phyloP scores from a whole-genome alignment of 1,140 invertebrate genomes.

The Bombus balteatus region DNA sequence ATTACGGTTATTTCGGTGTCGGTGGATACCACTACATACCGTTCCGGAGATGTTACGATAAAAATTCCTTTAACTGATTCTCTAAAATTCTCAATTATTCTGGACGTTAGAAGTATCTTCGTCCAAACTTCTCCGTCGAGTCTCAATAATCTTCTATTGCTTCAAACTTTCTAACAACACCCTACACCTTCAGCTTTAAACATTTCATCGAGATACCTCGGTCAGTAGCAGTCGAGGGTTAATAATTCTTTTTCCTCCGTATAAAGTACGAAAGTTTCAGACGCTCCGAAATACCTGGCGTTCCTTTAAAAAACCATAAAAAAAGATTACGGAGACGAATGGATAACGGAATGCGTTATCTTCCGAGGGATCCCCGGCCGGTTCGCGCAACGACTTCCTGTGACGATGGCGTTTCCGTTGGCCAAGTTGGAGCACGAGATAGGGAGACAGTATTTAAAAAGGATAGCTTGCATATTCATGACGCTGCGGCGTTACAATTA shows the following conservation, averaged over 20 bases:
- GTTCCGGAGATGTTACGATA: too few relatives aligned
- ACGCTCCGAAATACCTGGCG: not conserved
- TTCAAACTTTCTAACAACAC: too few relatives aligned
- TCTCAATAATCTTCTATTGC: too few relatives aligned
- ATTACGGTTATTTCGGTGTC: too few relatives aligned
- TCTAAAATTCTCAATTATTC: too few relatives aligned
- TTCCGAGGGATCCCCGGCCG: conserved; percentile 13
- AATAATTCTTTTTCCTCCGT: not conserved
- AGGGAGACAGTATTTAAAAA: conserved; percentile 55
- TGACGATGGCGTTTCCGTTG: not conserved
- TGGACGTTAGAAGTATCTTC: too few relatives aligned
- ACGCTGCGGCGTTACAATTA: conserved; percentile 43
- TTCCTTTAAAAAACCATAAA: not conserved
- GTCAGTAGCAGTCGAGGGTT: not conserved
- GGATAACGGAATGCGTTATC: conserved; percentile 55
- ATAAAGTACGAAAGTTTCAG: not conserved
- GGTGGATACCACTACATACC: too few relatives aligned
- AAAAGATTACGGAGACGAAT: conserved; percentile 35
- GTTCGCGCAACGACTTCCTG: not conserved
- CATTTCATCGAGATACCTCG: not conserved
- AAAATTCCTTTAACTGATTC: too few relatives aligned
- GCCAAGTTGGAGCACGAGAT: not conserved
- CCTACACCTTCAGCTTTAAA: not conserved
- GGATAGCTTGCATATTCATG: conserved; percentile 65
- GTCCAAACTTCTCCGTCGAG: too few relatives aligned